phyloP scores from a whole-genome alignment of 2,888 invertebrate genomes.

The Acanthopleura granulata region DNA sequence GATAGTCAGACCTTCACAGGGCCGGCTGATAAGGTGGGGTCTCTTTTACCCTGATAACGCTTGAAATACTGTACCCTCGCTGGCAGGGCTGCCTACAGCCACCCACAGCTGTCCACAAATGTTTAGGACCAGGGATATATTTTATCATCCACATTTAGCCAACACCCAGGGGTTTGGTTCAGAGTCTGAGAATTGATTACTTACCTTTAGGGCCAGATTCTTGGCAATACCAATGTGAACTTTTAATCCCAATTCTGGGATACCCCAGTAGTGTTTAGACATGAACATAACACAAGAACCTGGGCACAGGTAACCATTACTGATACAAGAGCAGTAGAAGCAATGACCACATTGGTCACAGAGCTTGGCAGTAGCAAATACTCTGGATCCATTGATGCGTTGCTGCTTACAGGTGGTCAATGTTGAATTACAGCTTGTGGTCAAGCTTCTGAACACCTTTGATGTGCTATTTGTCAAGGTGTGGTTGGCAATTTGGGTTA shows the following conservation, averaged over 20 bases:
- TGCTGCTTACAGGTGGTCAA: neutral
- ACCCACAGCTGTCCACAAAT: too few species aligned
- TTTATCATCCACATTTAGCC: too few species aligned
- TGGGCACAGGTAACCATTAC: neutral
- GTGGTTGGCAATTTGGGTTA: neutral
- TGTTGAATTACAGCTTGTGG: neutral
- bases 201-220: neutral
- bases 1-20: too few species aligned
- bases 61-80: too few species aligned
- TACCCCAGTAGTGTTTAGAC: slow-evolving; percentile 14
- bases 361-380: neutral
- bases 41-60: too few species aligned
- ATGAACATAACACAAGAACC: neutral
- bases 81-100: too few species aligned
- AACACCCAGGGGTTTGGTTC: too few species aligned
- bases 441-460: neutral
- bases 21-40: too few species aligned
- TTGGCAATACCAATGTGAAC: neutral
- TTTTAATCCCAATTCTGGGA: neutral
- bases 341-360: slow-evolving; percentile 16
- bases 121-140: too few species aligned
- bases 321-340: slow-evolving; percentile 3
- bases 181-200: neutral
- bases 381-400: neutral
- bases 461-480: neutral